These are phyloP conservation scores for Tetragonisca angustula DNA, from an alignment of 2,888 invertebrate species.

Conservation along the genomic window DNA sequence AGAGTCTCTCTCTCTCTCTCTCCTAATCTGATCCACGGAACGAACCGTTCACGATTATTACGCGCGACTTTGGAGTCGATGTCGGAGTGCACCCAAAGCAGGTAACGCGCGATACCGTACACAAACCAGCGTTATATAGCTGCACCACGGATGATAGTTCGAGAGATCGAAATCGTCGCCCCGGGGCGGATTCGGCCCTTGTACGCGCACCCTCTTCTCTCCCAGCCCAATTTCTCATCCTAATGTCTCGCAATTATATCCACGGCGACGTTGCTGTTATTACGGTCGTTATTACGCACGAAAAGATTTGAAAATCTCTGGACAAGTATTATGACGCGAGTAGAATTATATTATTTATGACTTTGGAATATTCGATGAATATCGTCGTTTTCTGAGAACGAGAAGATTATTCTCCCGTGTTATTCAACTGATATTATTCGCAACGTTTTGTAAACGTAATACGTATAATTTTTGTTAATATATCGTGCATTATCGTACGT, in stretches of 20 bases:
- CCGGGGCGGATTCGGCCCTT: conserved; percentile 52
- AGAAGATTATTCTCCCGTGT: no score
- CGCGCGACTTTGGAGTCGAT: conserved; percentile 62
- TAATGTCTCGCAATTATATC: conserved; percentile 44
- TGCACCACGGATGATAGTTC: conserved; percentile 68
- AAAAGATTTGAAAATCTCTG: background rate
- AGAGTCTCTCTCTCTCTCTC: conserved; percentile 18
- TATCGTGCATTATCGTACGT: background rate
- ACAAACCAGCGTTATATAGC: conserved; percentile 61
- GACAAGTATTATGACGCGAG: background rate
- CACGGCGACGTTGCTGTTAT: background rate
- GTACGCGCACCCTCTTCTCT: conserved; percentile 52
- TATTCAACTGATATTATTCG: no score
- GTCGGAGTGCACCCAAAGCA: conserved; percentile 39
- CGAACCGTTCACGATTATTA: conserved; percentile 76
- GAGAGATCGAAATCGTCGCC: conserved; percentile 79
- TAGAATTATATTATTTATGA: background rate
- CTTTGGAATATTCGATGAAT: no score
- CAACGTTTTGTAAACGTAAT: no score
- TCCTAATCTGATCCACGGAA: conserved; percentile 78
- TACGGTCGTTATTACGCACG: background rate
- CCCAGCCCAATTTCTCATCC: conserved; percentile 55
- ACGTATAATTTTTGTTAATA: no score
- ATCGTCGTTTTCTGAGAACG: no score
- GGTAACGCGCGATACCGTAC: conserved; percentile 47